Evolutionary conservation across 2,888 invertebrate species (phyloP), one percentile per base, ranked within the genome.

Genomic region (Drosophila niveifrons): DNA sequence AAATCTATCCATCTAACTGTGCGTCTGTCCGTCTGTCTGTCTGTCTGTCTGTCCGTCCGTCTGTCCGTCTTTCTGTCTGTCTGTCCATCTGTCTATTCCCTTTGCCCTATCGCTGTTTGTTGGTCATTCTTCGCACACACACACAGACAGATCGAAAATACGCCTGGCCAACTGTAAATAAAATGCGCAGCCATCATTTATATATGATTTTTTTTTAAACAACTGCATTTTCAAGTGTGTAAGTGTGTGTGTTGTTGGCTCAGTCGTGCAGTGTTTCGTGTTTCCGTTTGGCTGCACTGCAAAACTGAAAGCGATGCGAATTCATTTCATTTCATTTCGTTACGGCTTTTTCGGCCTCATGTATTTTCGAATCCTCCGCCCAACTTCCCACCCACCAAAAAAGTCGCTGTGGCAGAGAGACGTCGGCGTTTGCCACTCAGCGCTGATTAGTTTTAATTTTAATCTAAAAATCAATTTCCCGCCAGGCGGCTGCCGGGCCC

Each of bases 371-470:
- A 6, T n/a, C n/a, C n/a, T n/a, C n/a, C n/a, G n/a, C 6, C 23
- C 3, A 18, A 18, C 1, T n/a, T n/a, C n/a, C 53, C 56, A 82
- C 31, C 31, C 10, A 2, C 31, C 31, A 3, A 11, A 31, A 31
- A 31, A 31, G 11, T 31, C 31, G 31, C 31, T 3, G 31, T 10
- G 10, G 31, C 31, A 31, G 31, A 31, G 31, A 10, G 31, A 66
- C 68, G 68, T 61, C 55, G 51, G 44, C 66, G 46, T 63, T 56
- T 66, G 75, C 73, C 89, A 90, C 90, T 90, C 89, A 88, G 73
- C 82, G 73, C 85, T 89, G 89, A 90, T 90, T 90, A 90, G 90
- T 90, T 90, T 90, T 90, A 89, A 88, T 88, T 90, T 90, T 90
- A 90, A 90, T 90, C 90, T 86, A 84, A 88, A 90, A 90, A 90